Percentiles rank a stretch among this genome's conserved stretches.
These are phyloP conservation scores for Andrena camellia DNA, from an alignment of 2,888 invertebrate species.

Conservation along the genomic window DNA sequence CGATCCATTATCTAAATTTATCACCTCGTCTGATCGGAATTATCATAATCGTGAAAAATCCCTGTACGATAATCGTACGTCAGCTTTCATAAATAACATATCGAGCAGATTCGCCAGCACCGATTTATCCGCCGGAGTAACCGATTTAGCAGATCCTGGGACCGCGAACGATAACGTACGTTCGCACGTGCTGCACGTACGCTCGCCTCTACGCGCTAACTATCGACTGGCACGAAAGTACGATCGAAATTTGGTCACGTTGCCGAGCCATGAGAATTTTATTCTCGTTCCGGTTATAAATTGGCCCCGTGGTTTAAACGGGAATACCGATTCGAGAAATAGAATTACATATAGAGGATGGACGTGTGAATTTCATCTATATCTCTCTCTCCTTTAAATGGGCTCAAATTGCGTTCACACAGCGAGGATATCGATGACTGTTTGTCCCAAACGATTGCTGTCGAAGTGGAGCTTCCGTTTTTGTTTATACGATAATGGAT, in stretches of 20 bases:
- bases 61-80: neutral
- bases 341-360: neutral
- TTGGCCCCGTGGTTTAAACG: constrained; percentile 4
- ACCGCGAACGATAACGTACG: constrained; percentile 43
- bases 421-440: neutral
- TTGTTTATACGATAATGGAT: neutral
- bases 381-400: no score
- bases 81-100: constrained; percentile 15
- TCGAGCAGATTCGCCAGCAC: neutral
- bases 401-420: constrained; percentile 5
- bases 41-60: neutral
- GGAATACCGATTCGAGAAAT: constrained; percentile 17
- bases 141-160: constrained; percentile 21
- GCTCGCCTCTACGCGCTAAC: constrained; percentile 2
- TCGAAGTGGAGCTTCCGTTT: neutral
- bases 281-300: constrained; percentile 35
- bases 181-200: constrained; percentile 45
- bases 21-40: neutral
- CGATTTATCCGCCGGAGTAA: constrained; percentile 33
- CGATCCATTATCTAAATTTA: neutral
- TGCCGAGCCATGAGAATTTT: constrained; percentile 39
- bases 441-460: neutral
- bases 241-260: constrained; percentile 49
- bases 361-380: no score
- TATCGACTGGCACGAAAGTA: constrained; percentile 34